Evolutionary conservation across 1,140 invertebrate species (phyloP), one percentile per base, ranked within the genome.

Genomic region (Heliconius hermathena): DNA sequence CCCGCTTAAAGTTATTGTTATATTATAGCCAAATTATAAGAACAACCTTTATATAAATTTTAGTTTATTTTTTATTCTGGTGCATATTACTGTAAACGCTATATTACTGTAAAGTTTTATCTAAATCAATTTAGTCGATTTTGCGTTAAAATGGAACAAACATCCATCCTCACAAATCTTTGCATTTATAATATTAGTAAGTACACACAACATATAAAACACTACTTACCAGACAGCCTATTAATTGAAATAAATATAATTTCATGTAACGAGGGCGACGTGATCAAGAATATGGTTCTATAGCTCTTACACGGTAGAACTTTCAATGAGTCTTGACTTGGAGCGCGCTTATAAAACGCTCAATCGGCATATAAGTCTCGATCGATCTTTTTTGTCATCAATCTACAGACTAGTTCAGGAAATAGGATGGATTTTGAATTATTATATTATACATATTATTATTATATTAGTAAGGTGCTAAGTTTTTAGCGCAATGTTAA

Each of bases 231-330:
- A 66, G 26, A 29, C 20, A 3, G n/a, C 26, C 13, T 66, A 66
- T 66, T 29, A 29, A 66, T 66, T 66, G 60, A 29, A 66, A 66
- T 66, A 66, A 66, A 66, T 66, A 66, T 66, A 66, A 66, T 66
- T 29, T 66, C 29, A 78, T 72, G 22, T 72, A 78, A 78, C 26
- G 54, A 76, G 57, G 74, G 36, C 74, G 26, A 70, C 74, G 74
- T 76, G 74, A 70, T 76, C 38, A 76, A 70, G 74, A 76, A 66
- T 11, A 22, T 46, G 16, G 16, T 18, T 76, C 41, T 46, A 8
- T 22, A 46, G 18, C 74, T 20, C 74, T 76, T 76, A 76, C 57
- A 36, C 33, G 74, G 57, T 75, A 57, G 54, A 76, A 76, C 33
- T 76, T 76, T 70, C 29, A 38, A 76, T 57, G 20, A 29, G 20